Evolutionary conservation across 1,140 invertebrate species (phyloP), one percentile per base, ranked within the genome.

Genomic region (Asobara japonica): DNA sequence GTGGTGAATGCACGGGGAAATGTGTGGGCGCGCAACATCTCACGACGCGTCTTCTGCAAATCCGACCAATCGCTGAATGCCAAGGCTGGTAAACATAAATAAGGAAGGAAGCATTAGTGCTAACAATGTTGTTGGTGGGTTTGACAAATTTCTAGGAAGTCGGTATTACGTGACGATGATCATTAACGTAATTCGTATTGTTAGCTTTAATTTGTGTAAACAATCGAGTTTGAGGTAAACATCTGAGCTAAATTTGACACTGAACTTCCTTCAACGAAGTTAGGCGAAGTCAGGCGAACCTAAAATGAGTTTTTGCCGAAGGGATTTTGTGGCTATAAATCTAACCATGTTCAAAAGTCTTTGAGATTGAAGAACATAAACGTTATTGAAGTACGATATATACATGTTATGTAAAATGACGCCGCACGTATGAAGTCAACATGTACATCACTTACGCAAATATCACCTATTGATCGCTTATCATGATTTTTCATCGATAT

Each of bases 61-160:
- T 93, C 91, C 0, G 93, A 94, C 94, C 94, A 96, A 79, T 96
- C 92, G 81, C 94, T 95, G 45, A 96, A 91, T 10, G 95, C 95
- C 64, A 97, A 84, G 70, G 95, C 95, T 96, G 89, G 33, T 88
- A 88, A 83, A 87, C 87, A 25, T 69, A 33, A 30, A 62, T 38
- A 67, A 33, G 25, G n/a, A 48, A 71, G 45, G 60, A 67, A 29
- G 11, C 10, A 48, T 51, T 67, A 41, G 60, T 51, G 68, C 20
- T 22, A 18, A 22, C 41, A 11, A 20, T 65, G 16, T 65, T 31
- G 16, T 20, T 36, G 5, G 10, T 25, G 22, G 22, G 8, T 56
- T 56, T 56, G 11, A 7, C 3, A 18, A 25, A 10, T 25, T 56
- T 56, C 5, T 18, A 56, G 51, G 22, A 56, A 56, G 51, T 56